These are phyloP conservation scores for Gobionotothen gibberifrons DNA, from an alignment of 2,797 vertebrate genomes.

Conservation along the genomic window DNA sequence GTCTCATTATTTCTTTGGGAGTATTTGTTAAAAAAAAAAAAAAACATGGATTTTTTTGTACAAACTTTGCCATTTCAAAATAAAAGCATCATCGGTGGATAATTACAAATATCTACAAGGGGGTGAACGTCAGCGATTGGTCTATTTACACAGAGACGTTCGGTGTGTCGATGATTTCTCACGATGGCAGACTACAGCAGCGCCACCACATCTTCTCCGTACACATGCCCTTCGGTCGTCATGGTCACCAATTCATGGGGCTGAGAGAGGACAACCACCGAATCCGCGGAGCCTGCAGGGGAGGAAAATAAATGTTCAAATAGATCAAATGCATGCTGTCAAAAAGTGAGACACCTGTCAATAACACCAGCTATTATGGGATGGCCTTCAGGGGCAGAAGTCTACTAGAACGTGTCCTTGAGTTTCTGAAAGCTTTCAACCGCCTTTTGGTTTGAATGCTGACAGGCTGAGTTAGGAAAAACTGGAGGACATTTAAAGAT, in stretches of 20 bases:
- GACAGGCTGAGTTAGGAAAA: constrained; percentile 12
- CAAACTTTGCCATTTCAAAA: constrained; percentile 70
- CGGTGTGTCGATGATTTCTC: constrained; percentile 31
- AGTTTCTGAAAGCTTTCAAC: constrained; percentile 1
- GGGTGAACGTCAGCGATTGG: constrained; percentile 42
- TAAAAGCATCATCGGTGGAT: constrained; percentile 64
- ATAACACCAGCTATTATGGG: background rate
- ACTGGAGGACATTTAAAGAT: constrained; percentile 2
- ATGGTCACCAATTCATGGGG: constrained; percentile 87
- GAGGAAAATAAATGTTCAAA: constrained; percentile 14
- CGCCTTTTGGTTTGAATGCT: constrained; percentile 26
- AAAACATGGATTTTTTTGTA: constrained; percentile 59
- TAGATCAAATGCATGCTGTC: background rate
- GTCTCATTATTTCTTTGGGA: constrained; percentile 79
- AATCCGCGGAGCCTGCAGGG: constrained; percentile 77
- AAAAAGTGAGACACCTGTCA: background rate
- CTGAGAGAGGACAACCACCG: constrained; percentile 84
- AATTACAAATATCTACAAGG: constrained; percentile 79
- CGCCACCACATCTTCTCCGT: constrained; percentile 85
- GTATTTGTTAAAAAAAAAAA: constrained; percentile 47
- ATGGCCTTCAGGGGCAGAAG: background rate
- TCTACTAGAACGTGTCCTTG: background rate
- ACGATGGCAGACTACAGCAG: constrained; percentile 76
- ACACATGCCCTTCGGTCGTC: constrained; percentile 81
- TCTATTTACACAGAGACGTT: constrained; percentile 65